Base-by-base conservation (phyloP, 2,888 invertebrate species). In the Agrotis segetum region DNA sequence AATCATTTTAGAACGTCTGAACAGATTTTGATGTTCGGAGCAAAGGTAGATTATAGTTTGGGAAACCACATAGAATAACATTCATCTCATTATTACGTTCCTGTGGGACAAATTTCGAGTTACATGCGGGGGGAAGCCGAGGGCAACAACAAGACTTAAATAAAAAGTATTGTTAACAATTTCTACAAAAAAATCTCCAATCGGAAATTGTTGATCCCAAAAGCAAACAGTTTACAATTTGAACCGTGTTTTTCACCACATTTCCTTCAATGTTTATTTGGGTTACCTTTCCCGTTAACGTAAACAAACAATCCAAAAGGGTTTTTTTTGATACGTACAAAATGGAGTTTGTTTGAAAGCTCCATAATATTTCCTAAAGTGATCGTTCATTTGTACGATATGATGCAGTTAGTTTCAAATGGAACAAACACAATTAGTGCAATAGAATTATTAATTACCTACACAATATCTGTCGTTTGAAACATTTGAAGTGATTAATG, bases 221-320 rank as follows among this genome's bases (percentile, higher is more conserved):
- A 52, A 50, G n/a, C 49, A 74, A 67, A 73, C 59, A 67, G 24
- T 67, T 67, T 24, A 50, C 49, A 3, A 34, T 52, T 52, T 17
- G 11, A 56, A 73, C 11, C 21, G 44, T n/a, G 44, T 60, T 55
- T 59, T 72, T n/a, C 21, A 55, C 53, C 44, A 60, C 29, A 46
- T 67, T 67, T 24, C 19, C n/a, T 67, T 74, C 9, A 17, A 34
- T 50, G 24, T 50, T 55, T 67, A 67, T 67, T 74, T 50, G 44
- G 7, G 21, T 56, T 56, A 67, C 49, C 60, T 59, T 29, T 3
- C 7, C n/a, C 5, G 44, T 46, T 56, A 67, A 74, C 11, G 73
- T 67, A 59, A 53, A 17, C 29, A 73, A 73, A 60, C 29, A 55
- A 9, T 55, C 17, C 29, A 11, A 56, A 66, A 50, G 19, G 49